Evolutionary conservation across 2,113 vertebrate genomes (phyloP), one percentile per base, ranked within the genome.

Genomic region (Pseudopipra pipra): DNA sequence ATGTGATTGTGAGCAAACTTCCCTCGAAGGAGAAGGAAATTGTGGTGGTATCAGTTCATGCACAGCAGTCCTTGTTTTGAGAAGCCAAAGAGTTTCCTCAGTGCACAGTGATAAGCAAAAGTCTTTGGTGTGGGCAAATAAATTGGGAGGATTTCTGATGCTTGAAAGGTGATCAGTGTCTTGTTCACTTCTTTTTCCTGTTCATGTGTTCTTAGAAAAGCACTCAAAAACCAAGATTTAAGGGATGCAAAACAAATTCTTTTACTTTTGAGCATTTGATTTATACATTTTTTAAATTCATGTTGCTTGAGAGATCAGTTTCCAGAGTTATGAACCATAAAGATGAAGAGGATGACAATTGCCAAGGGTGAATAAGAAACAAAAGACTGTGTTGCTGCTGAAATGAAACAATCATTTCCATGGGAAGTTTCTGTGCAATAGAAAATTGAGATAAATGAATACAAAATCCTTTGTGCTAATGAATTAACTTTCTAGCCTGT

Each of bases 371-470:
- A 85, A 19, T 63, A 52, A 51, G 65, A 90, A 78, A 76, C 31
- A 76, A 30, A 52, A 63, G n/a, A 17, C 33, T 43, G 14, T 66
- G 47, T 20, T 89, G 56, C 80, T 81, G 46, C 35, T 92, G 76
- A n/a, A 84, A 72, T 84, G 47, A 85, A 93, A 65, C 41, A 63
- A 18, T 94, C 6, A n/a, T 44, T 95, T 91, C 78, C 52, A 43
- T 74, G 79, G 75, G 1, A 82, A 58, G 22, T 58, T 94, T 39
- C 67, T 70, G 46, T 77, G 5, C 46, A 86, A 71, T 39, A 66
- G 85, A 62, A 94, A 88, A 92, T 77, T 23, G 59, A 96, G 79
- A 93, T 86, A 55, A 83, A 92, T 92, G 63, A 54, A 30, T 31
- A 63, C 28, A 76, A 79, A 76, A 74, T 90, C 23, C 72, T 71